Base-by-base conservation (phyloP, 2,113 vertebrate species). In the Cichladusa arquata region DNA sequence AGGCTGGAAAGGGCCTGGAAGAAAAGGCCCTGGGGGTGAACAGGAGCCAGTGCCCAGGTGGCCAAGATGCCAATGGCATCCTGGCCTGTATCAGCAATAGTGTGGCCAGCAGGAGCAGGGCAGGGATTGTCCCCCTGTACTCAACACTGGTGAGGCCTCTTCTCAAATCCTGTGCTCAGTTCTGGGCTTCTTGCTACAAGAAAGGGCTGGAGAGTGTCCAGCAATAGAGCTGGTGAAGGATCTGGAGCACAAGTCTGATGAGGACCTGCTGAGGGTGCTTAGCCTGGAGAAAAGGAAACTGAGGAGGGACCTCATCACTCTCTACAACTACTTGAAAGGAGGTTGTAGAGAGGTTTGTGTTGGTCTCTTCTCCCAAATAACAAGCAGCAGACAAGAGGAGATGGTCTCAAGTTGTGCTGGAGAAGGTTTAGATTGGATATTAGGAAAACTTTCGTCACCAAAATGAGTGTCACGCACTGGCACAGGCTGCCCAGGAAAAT, bases 201-300 rank as follows among this genome's bases (percentile, higher is more conserved):
- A 57, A 50, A 8, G 33, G 5, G 9, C 58, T 65, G 50, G 22
- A 65, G 9, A 1, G 0, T 19, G 23, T 36, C 26, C 60, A 51
- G 36, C 6, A 44, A 2, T 18, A 24, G 36, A 57, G 33, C 12
- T 38, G 26, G 15, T 7, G 44, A 58, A 66, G 22, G 26, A 10
- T 33, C 33, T 58, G 67, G 51, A 81, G 26, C 19, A 81, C 26
- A 38, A 19, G 22, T 28, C 51, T 57, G 23, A 28, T 19, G 44
- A 65, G 22, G 33, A 66, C 8, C 12, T 15, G 6, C 33, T 58
- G 18, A n/a, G 19, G 19, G 15, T 51, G 12, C 58, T 65, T 29
- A 51, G 12, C 12, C 60, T 66, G 67, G 33, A 65, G 60, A 19
- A 66, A 51, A 58, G 8, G 8, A 38, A 57, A 34, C 15, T n/a